Base-by-base conservation (phyloP, 2,113 vertebrate species). In the Oncorhynchus mykiss region DNA sequence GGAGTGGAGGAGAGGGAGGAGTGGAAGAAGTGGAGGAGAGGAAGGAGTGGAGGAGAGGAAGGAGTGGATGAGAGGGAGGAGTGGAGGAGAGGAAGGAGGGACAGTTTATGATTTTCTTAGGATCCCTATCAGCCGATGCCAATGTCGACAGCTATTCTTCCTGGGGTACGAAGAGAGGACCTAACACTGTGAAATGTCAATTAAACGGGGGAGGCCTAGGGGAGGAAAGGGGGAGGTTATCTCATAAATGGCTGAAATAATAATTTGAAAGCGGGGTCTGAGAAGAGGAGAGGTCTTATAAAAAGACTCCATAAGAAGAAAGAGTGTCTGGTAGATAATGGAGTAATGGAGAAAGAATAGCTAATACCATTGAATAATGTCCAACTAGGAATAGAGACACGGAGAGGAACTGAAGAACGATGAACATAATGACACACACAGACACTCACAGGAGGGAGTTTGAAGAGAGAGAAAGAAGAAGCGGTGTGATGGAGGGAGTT, bases 231-330 rank as follows among this genome's bases (percentile, higher is more conserved):
- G 82, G 71, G 78, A 87, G 84, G 87, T 87, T 85, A 84, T 89
- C 22, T 25, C 84, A 83, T 87, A 90, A 90, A 90, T 91, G 85
- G 89, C 84, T 92, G 91, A 92, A 92, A 92, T 91, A 85, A 90
- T 87, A 89, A 90, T 86, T 86, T 34, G 54, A 89, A 74, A 67
- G 88, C 75, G 81, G 82, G 80, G 82, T 72, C 85, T 5, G 54
- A 20, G 48, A 84, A 79, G 60, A 11, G 8, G 73, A 67, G 34
- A 4, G 20, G 11, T 51, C 24, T 29, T 48, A 59, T 11, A 29
- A 51, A 67, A 48, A 25, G 48, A 71, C 20, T 24, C 60, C 20
- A 62, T 12, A 27, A 66, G 64, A 29, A 3, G 9, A 14, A 27
- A 51, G 70, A 54, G 9, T 48, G 13, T 13, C 34, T 62, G 45